Evolutionary conservation across 1,140 invertebrate genomes (phyloP), one percentile per base, ranked within the genome.

Genomic region (Theocolax elegans): DNA sequence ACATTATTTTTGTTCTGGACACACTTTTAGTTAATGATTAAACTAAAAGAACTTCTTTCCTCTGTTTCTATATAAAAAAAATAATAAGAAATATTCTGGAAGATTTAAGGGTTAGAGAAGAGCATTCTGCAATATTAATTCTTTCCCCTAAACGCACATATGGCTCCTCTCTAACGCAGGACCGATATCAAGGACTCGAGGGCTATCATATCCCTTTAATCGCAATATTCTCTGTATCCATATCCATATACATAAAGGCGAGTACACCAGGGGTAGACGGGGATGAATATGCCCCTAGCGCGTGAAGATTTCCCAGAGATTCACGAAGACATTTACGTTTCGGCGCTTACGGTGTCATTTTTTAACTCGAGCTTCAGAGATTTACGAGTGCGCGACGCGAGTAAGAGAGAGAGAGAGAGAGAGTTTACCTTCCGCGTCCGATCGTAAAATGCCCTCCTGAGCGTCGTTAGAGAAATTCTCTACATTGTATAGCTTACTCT

Each of bases 271-370:
- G 53, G 38, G 31, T 1, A 51, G 23, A 40, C n/a, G 49, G 31
- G 19, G 29, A 8, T 42, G 60, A 46, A 54, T 44, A 44, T 25
- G 46, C 53, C 8, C 31, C n/a, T 15, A 25, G 38, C 31, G 68
- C 25, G 46, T 23, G 62, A 58, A 58, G 44, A 59, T 66, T 60
- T 66, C 25, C 35, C 46, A 15, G 42, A 66, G 56, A 71, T 67
- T 67, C 64, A 58, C 64, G 51, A 31, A 58, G 64, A 67, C 51
- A 58, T 67, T 66, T 66, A 66, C 64, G 64, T 56, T 48, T 67
- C 53, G 51, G 64, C 53, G 64, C 64, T 46, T 67, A 67, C 46
- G 40, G 51, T 58, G 38, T 58, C 53, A 67, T 46, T 56, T 56
- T 58, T 67, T 67, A 29, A 23, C n/a, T 58, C 35, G 46, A n/a